Base-by-base conservation (phyloP, 2,888 invertebrate genomes). In the Anthoptus insignis region DNA sequence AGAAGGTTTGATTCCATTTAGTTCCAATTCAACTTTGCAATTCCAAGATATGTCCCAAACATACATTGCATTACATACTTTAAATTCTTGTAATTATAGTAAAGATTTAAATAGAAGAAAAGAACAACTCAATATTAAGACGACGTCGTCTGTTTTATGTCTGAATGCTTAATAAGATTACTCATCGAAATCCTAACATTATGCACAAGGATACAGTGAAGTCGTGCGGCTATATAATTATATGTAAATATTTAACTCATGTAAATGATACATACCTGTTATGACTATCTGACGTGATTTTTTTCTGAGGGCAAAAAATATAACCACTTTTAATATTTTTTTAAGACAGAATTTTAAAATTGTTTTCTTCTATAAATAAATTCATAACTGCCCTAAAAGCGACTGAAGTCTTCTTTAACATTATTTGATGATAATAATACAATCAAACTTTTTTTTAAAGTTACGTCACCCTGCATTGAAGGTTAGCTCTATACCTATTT, bases 141-240 rank as follows among this genome's bases (percentile, higher is more conserved):
- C 22, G 42, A 37, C 32, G 14, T 24, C 8, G 19, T 42, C 16
- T 16, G 37, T 59, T 21, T 59, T 32, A 47, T 42, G 22, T 34
- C 59, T 49, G 49, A 49, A 59, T 59, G 22, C 34, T 14, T 58
- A 58, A 49, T 59, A 27, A 8, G 24, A 50, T 59, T 34, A 59
- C 37, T 59, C 59, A 59, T 50, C 49, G 19, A 37, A 59, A 32
- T 34, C 27, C 49, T 34, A 37, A 29, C 42, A 60, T 53, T 42
- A 60, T 53, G 27, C 60, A 37, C 32, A 14, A 39, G 29, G 52
- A 32, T n/a, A 21, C 52, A n/a, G 21, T 34, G 11, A 29, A 29
- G 32, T 42, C 59, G 59, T 52, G 49, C 16, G 32, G 24, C 8
- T 19, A 49, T 49, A 47, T 59, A 24, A 24, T 24, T 47, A n/a